A percentile compares a stretch with the other conserved stretches of the same genome.
phyloP scores from a whole-genome alignment of 2,888 invertebrate genomes.

The Drosophila mulleri region DNA sequence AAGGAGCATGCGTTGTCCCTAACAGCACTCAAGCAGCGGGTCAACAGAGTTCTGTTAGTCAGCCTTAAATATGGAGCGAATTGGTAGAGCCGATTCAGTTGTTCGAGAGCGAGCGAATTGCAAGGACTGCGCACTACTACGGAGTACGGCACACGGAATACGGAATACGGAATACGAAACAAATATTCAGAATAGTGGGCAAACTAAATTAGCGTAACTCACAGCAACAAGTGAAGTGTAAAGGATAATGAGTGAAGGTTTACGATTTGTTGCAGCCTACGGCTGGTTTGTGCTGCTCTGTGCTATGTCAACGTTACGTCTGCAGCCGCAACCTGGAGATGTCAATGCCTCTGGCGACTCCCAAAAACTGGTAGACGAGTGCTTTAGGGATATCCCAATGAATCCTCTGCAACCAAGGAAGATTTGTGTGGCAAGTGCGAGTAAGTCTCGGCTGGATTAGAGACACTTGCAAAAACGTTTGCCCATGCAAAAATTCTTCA shows the following conservation, averaged over 20 bases:
- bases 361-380: slow-evolving; percentile 81
- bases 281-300: slow-evolving; percentile 20
- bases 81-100: slow-evolving; percentile 40
- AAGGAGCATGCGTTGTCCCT: slow-evolving; percentile 51
- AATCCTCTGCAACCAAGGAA: slow-evolving; percentile 80
- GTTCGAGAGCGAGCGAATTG: slow-evolving; percentile 26
- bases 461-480: neutral
- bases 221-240: slow-evolving; percentile 54
- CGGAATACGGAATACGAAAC: neutral
- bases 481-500: neutral
- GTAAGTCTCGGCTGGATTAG: slow-evolving; percentile 67
- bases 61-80: slow-evolving; percentile 33
- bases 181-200: neutral
- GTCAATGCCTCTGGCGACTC: slow-evolving; percentile 77
- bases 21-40: slow-evolving; percentile 27
- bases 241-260: neutral
- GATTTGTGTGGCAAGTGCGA: slow-evolving; percentile 83
- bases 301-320: slow-evolving; percentile 24
- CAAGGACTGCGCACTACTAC: slow-evolving; percentile 28
- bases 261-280: slow-evolving; percentile 43
- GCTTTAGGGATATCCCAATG: slow-evolving; percentile 83
- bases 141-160: neutral
- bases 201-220: slow-evolving; percentile 1
- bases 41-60: slow-evolving; percentile 42
- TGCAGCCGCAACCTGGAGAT: slow-evolving; percentile 11